A percentile compares a stretch with the other conserved stretches of the same genome.
Conservation (phyloP, 2,797 vertebrate species). For the Harpia harpyja region DNA sequence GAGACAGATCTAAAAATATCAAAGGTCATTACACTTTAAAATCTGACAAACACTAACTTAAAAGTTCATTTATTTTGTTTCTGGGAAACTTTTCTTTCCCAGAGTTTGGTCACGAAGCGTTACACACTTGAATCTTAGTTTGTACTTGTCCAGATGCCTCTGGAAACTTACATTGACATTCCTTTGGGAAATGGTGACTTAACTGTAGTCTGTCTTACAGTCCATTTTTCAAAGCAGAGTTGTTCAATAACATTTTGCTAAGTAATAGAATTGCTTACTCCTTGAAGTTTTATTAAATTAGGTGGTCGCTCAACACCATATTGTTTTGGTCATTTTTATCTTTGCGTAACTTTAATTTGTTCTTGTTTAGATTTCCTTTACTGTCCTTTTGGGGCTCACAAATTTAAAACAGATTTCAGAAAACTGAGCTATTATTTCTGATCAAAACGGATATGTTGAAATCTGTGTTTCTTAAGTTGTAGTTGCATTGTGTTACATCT, state of each 20-base stretch:
- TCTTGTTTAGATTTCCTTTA: background rate
- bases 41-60: background rate
- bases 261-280: background rate
- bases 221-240: background rate
- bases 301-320: background rate
- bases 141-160: background rate
- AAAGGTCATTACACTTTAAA: background rate
- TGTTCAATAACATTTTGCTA: background rate
- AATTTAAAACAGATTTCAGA: background rate
- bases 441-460: background rate
- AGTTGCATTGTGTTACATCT: background rate
- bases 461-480: background rate
- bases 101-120: background rate
- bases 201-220: background rate
- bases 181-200: background rate
- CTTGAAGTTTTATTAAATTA: background rate
- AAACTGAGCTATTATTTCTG: background rate
- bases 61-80: background rate
- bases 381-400: background rate
- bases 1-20: background rate
- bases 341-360: background rate
- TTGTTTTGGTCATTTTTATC: background rate
- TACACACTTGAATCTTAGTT: background rate
- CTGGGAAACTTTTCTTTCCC: background rate
- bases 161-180: accelerated